phyloP scores from a whole-genome alignment of 2,888 invertebrate genomes.

The Machimus atricapillus region DNA sequence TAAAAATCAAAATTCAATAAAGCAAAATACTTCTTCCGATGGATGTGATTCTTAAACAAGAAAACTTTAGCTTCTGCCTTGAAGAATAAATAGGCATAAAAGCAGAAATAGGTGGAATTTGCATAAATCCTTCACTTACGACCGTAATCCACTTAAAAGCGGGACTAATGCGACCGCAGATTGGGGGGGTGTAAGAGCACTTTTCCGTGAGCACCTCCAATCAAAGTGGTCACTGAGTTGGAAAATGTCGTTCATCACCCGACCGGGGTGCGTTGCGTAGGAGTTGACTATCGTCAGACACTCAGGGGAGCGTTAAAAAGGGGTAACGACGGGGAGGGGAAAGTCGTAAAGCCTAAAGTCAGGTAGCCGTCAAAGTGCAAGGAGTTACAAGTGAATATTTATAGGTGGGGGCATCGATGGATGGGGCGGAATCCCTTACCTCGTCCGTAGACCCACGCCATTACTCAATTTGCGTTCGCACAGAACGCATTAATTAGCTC shows the following conservation, averaged over 20 bases:
- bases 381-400: neutral
- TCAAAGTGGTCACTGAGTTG: neutral
- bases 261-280: neutral
- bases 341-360: neutral
- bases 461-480: neutral
- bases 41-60: too few relatives aligned
- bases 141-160: neutral
- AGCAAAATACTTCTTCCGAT: neutral
- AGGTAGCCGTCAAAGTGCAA: neutral
- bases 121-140: neutral
- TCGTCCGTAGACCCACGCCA: neutral
- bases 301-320: neutral
- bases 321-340: too few relatives aligned
- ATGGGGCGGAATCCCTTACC: neutral
- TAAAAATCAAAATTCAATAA: neutral
- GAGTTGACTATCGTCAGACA: neutral
- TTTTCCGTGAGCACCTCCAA: slow-evolving; percentile 17
- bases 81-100: neutral
- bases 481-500: slow-evolving; percentile 25
- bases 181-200: neutral
- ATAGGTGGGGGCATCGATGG: neutral
- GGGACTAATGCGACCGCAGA: neutral
- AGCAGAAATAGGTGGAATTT: neutral
- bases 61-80: neutral
- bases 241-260: slow-evolving; percentile 22